A percentile compares a stretch with the other conserved stretches of the same genome.
These are phyloP conservation scores for Poecilia wingei DNA, from an alignment of 2,797 vertebrate genomes.

Conservation along the genomic window DNA sequence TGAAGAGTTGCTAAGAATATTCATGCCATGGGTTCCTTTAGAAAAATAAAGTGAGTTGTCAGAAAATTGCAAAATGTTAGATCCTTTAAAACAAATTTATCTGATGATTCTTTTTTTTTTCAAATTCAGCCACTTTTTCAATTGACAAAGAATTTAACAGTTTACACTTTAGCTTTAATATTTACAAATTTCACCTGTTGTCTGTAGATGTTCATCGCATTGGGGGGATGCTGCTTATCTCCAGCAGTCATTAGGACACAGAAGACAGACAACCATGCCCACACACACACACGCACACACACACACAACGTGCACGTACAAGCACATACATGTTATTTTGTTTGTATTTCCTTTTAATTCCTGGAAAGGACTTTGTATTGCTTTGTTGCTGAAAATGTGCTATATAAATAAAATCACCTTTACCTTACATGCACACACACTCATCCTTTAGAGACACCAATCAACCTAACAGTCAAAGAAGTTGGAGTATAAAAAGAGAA, in stretches of 20 bases:
- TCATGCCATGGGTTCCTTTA: background rate
- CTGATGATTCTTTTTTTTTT: background rate
- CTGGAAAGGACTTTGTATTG: too few relatives aligned
- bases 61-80: background rate
- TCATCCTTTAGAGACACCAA: background rate
- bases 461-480: background rate
- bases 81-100: background rate
- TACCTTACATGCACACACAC: background rate
- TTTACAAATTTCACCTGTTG: background rate
- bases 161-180: background rate
- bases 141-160: background rate
- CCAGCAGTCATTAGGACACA: background rate
- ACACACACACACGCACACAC: background rate
- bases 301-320: rapidly evolving
- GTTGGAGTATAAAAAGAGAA: background rate
- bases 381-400: too few relatives aligned
- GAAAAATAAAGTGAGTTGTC: background rate
- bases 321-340: too few relatives aligned
- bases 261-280: background rate
- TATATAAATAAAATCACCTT: too few relatives aligned
- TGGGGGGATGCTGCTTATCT: background rate
- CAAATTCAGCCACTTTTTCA: background rate
- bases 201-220: background rate
- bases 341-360: too few relatives aligned
- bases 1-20: background rate